A percentile compares a stretch with the other conserved stretches of the same genome.
These are phyloP conservation scores for Agrochola lota DNA, from an alignment of 2,888 invertebrate species.

Conservation along the genomic window DNA sequence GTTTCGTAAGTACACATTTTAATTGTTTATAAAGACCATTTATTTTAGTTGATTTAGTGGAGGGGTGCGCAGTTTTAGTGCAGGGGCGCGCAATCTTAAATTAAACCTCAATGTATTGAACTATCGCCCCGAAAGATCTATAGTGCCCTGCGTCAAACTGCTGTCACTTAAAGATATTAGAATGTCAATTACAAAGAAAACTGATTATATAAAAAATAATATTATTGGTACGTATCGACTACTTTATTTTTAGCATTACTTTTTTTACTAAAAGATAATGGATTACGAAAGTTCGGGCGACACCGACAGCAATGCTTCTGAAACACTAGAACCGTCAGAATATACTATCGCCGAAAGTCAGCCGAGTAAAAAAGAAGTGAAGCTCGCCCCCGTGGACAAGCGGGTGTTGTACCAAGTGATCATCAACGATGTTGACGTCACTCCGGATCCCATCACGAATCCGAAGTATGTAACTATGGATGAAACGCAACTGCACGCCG, in stretches of 20 bases:
- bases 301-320: background rate
- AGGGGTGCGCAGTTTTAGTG: background rate
- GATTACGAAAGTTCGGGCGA: background rate
- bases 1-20: no score
- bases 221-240: background rate
- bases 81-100: background rate
- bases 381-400: constrained; percentile 74
- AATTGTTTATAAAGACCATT: background rate
- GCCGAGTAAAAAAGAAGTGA: constrained; percentile 64
- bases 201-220: background rate
- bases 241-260: background rate
- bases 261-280: constrained; percentile 14
- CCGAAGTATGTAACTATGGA: constrained; percentile 78
- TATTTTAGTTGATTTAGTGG: background rate
- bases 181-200: constrained; percentile 6
- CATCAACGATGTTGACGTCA: constrained; percentile 75
- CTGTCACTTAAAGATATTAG: background rate
- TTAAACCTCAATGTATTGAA: background rate
- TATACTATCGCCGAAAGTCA: background rate
- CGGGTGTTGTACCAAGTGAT: constrained; percentile 76
- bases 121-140: background rate
- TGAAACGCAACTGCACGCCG: constrained; percentile 81
- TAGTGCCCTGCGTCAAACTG: background rate
- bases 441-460: constrained; percentile 82
- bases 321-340: constrained; percentile 7